Evolutionary conservation across 2,113 vertebrate genomes (phyloP).

Genomic region (Clarias batrachus): DNA sequence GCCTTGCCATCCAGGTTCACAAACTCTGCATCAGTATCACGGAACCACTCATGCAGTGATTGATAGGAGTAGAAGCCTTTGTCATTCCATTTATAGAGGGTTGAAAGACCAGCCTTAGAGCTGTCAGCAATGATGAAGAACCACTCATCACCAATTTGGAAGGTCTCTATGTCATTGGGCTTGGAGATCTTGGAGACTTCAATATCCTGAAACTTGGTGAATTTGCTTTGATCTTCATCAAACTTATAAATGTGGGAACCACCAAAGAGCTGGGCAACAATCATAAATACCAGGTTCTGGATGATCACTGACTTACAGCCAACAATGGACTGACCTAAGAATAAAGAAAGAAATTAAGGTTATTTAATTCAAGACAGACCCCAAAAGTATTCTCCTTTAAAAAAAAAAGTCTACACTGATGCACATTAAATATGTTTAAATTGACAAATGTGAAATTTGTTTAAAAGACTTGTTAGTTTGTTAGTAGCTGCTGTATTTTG

Average conservation of each 20-base stretch:
- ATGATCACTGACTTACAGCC: conserved; percentile 94
- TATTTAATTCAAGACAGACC: not conserved
- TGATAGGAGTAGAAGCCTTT: conserved; percentile 97
- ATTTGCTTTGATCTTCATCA: conserved; percentile 93
- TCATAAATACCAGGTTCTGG: conserved; percentile 92
- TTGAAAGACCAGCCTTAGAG: conserved; percentile 95
- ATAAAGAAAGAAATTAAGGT: conserved; percentile 23
- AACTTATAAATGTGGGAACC: conserved; percentile 98
- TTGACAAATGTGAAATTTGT: not conserved
- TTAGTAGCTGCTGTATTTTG: not conserved
- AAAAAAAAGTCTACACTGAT: not conserved
- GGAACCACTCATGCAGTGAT: conserved; percentile 95
- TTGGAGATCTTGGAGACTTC: conserved; percentile 96
- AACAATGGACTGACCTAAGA: conserved; percentile 94
- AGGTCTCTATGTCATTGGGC: conserved; percentile 94
- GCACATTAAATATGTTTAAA: not conserved
- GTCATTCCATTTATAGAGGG: conserved; percentile 96
- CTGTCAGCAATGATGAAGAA: conserved; percentile 97
- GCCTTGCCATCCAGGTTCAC: conserved; percentile 89
- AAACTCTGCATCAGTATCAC: conserved; percentile 93
- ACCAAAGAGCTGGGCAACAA: conserved; percentile 96
- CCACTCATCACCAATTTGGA: conserved; percentile 87
- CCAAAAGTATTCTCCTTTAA: not conserved
- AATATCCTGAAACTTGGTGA: conserved; percentile 96
- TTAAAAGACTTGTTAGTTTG: not conserved